Conservation (phyloP, 2,888 invertebrate genomes). For the Trissolcus brochymenae region DNA sequence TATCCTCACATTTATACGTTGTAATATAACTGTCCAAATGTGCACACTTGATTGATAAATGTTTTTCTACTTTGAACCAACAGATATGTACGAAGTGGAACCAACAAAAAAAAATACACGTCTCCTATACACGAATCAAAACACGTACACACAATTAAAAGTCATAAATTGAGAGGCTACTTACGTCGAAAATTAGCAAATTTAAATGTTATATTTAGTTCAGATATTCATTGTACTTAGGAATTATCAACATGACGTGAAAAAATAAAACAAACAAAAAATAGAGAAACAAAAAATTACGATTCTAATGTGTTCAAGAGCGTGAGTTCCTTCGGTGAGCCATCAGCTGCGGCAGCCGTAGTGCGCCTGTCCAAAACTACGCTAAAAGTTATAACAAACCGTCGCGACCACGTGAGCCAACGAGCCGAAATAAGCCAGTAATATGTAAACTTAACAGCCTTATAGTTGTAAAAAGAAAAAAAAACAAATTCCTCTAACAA, state of each 20-base stretch:
- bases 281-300: slow-evolving; percentile 3
- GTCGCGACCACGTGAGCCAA: slow-evolving; percentile 37
- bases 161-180: too few relatives aligned
- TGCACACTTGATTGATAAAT: slow-evolving; percentile 46
- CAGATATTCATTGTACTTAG: too few relatives aligned
- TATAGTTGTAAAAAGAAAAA: slow-evolving; percentile 71
- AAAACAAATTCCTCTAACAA: slow-evolving; percentile 71
- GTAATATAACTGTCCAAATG: slow-evolving; percentile 47
- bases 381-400: slow-evolving; percentile 20
- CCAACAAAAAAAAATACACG: neutral
- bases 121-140: too few relatives aligned
- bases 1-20: slow-evolving; percentile 51
- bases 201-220: slow-evolving; percentile 13
- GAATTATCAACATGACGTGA: neutral
- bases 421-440: slow-evolving; percentile 52
- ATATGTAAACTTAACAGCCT: slow-evolving; percentile 70
- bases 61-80: slow-evolving; percentile 47
- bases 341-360: slow-evolving; percentile 62
- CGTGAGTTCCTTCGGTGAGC: slow-evolving; percentile 38
- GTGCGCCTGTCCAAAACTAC: slow-evolving; percentile 54
- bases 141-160: too few relatives aligned
- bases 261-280: slow-evolving; percentile 6
- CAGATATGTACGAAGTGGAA: neutral
- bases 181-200: too few relatives aligned
- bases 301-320: slow-evolving; percentile 5